Conservation (phyloP, 2,113 vertebrate genomes). For the Macroglossus sobrinus region DNA sequence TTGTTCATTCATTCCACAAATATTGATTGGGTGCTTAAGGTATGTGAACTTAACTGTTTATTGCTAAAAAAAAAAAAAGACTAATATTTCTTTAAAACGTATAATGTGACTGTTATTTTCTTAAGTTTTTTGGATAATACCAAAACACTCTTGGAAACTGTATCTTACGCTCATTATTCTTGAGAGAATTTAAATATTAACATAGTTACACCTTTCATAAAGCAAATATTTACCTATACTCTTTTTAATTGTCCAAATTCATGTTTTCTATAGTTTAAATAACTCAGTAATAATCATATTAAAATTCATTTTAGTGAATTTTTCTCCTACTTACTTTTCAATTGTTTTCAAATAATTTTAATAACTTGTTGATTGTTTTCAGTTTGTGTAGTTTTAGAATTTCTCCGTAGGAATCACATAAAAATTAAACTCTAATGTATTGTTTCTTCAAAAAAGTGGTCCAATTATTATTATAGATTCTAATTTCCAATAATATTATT, state of each 20-base stretch:
- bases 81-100: no score
- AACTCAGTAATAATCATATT: background rate
- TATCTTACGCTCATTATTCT: background rate
- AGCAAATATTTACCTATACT: background rate
- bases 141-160: background rate
- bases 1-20: background rate
- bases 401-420: background rate
- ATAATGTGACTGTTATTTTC: background rate
- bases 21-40: background rate
- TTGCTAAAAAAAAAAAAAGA: background rate
- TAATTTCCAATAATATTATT: constrained; percentile 17
- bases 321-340: background rate
- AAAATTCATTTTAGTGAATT: background rate
- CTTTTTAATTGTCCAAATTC: constrained; percentile 12
- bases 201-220: constrained; percentile 1
- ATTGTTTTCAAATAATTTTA: background rate
- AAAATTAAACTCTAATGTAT: background rate
- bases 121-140: background rate
- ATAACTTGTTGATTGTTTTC: background rate
- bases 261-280: background rate
- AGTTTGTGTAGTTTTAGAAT: background rate
- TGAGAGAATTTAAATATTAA: constrained; percentile 38
- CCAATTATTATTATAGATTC: background rate
- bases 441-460: constrained; percentile 2
- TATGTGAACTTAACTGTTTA: background rate